Evolutionary conservation across 2,113 vertebrate genomes (phyloP).

Genomic region (Aviceda subcristata): DNA sequence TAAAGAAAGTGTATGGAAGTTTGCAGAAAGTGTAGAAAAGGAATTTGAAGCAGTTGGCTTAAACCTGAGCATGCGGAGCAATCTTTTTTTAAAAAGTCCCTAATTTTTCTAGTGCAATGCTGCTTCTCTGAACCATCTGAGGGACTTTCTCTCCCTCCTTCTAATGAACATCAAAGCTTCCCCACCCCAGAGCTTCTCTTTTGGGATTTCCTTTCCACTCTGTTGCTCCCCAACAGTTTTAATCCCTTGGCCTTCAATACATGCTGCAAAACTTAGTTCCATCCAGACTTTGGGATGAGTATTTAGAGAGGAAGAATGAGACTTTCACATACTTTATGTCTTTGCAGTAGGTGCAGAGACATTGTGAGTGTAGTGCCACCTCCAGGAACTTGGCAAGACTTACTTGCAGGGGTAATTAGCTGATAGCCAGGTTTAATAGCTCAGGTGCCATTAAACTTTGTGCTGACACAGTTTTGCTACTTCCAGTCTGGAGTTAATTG

Average conservation of each 20-base stretch:
- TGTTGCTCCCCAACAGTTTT: background rate
- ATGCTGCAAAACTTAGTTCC: background rate
- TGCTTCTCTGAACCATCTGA: background rate
- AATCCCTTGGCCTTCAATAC: background rate
- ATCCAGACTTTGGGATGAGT: background rate
- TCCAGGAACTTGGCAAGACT: background rate
- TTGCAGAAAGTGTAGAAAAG: background rate
- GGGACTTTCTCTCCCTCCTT: background rate
- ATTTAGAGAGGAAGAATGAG: background rate
- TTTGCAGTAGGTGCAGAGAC: background rate
- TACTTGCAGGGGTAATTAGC: background rate
- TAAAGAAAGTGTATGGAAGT: background rate
- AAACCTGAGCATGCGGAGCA: background rate
- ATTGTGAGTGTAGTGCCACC: background rate
- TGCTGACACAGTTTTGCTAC: background rate
- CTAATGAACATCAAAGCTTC: background rate
- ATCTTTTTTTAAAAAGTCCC: rapidly evolving
- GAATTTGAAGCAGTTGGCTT: background rate
- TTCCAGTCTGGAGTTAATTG: background rate
- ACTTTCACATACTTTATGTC: background rate
- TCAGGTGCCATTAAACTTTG: background rate
- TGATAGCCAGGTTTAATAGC: background rate
- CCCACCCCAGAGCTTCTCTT: rapidly evolving
- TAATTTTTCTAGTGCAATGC: background rate
- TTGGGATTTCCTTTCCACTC: background rate